Conservation (phyloP, 2,888 invertebrate genomes). For the Agrochola lychnidis region DNA sequence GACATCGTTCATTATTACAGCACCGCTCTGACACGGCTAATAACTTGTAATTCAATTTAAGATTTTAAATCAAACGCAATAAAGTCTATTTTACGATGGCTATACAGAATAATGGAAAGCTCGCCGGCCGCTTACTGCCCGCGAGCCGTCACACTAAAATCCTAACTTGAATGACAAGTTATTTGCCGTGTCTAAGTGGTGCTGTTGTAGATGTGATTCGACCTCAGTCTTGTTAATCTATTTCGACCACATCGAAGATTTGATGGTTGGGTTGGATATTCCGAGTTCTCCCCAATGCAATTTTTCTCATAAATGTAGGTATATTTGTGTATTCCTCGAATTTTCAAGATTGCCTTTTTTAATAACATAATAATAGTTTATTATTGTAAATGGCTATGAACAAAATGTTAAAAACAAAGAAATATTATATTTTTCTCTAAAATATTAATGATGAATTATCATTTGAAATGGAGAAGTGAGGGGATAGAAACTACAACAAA, state of each 20-base stretch:
- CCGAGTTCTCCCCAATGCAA: background rate
- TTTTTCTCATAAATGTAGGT: background rate
- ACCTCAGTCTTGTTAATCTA: background rate
- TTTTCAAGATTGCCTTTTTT: background rate
- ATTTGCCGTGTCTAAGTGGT: no score
- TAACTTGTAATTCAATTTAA: no score
- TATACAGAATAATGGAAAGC: no score
- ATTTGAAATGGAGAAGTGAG: background rate
- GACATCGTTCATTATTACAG: no score
- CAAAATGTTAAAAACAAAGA: slow-evolving; percentile 6
- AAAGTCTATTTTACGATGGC: no score
- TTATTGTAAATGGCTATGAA: slow-evolving; percentile 38
- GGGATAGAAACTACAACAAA: slow-evolving; percentile 1
- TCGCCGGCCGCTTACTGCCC: no score
- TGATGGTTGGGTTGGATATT: background rate
- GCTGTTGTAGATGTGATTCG: background rate
- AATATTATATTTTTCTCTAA: slow-evolving; percentile 4
- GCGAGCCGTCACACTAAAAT: no score
- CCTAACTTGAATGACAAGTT: no score
- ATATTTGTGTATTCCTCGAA: background rate
- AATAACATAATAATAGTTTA: background rate
- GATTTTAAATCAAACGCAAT: no score
- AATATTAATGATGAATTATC: background rate
- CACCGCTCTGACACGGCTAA: no score
- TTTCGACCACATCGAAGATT: background rate